A percentile compares a stretch with the other conserved stretches of the same genome.
Conservation (phyloP, 2,888 invertebrate genomes). For the Oscheius sp. region DNA sequence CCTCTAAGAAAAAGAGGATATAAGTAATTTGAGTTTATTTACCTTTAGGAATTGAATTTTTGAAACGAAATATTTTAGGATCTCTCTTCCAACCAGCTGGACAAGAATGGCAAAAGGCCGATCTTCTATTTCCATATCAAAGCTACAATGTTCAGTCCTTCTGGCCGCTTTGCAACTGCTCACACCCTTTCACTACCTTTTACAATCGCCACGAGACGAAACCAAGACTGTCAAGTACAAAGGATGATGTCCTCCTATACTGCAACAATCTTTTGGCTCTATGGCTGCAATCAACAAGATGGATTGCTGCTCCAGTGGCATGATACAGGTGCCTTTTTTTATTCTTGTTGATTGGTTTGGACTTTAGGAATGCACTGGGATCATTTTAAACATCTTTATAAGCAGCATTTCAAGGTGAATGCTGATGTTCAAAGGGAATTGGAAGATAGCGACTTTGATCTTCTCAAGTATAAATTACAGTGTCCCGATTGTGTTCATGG, state of each 20-base stretch:
- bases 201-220: conserved; percentile 67
- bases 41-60: background rate
- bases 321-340: conserved; percentile 37
- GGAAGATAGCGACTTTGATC: conserved; percentile 64
- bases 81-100: conserved; percentile 50
- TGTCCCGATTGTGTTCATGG: conserved; percentile 63
- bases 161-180: conserved; percentile 63
- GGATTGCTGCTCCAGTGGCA: conserved; percentile 62
- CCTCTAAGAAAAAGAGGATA: background rate
- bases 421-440: conserved; percentile 63
- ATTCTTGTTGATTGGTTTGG: background rate
- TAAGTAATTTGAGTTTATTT: too few relatives aligned
- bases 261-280: conserved; percentile 69
- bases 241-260: conserved; percentile 70
- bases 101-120: conserved; percentile 63
- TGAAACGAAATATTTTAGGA: conserved; percentile 39
- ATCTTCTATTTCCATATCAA: conserved; percentile 68
- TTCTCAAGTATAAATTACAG: conserved; percentile 65
- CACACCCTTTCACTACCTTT: conserved; percentile 69
- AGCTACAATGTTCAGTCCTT: conserved; percentile 65
- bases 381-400: conserved; percentile 66
- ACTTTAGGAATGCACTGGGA: conserved; percentile 65
- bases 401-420: conserved; percentile 65
- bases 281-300: conserved; percentile 63
- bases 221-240: conserved; percentile 70